Evolutionary conservation across 2,113 vertebrate genomes (phyloP).

Genomic region (Passer montanus): DNA sequence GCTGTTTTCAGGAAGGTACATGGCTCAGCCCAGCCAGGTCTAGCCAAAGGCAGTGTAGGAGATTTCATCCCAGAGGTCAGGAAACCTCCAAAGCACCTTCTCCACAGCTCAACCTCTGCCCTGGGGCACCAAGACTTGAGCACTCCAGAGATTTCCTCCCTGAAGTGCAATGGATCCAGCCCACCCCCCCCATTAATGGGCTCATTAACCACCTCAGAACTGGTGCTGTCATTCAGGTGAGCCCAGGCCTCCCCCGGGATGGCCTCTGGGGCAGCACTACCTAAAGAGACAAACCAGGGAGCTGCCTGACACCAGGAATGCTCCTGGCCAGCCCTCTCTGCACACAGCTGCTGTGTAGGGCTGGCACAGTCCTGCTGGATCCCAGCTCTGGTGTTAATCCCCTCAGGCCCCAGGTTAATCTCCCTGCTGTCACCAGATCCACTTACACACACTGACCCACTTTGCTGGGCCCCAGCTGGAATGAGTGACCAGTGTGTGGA

Average conservation of each 20-base stretch:
- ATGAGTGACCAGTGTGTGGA: background rate
- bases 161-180: background rate
- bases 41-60: background rate
- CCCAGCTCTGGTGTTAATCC: background rate
- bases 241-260: background rate
- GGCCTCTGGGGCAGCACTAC: background rate
- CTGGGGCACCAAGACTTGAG: background rate
- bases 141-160: background rate
- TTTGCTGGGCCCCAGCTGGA: background rate
- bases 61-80: background rate
- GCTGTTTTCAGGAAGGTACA: background rate
- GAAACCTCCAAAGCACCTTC: background rate
- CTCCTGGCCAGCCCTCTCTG: background rate
- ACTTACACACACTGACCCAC: background rate
- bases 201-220: background rate
- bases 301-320: background rate
- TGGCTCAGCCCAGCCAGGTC: background rate
- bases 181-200: background rate
- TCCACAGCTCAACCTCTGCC: background rate
- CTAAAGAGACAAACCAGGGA: background rate
- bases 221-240: background rate
- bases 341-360: background rate
- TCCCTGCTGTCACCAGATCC: slow-evolving; percentile 3
- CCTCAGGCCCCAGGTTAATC: slow-evolving; percentile 13
- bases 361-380: background rate